phyloP scores from a whole-genome alignment of 2,888 invertebrate genomes.

The Ormyrus thymus region DNA sequence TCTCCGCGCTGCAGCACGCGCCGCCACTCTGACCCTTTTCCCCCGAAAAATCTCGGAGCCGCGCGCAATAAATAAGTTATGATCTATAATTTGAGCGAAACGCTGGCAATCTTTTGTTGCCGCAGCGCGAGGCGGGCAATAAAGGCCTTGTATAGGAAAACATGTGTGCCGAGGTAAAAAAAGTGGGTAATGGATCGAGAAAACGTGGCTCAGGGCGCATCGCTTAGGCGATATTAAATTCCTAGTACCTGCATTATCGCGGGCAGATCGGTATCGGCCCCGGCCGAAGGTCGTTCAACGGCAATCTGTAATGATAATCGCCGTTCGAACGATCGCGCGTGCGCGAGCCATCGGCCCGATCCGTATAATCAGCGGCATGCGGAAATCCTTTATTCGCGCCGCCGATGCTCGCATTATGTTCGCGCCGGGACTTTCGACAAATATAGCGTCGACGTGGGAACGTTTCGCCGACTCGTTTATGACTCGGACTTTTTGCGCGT shows the following conservation, averaged over 20 bases:
- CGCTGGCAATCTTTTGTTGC: conserved; percentile 30
- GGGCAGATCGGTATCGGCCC: conserved; percentile 54
- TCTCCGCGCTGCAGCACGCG: not conserved
- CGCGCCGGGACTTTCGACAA: conserved; percentile 19
- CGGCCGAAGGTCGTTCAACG: conserved; percentile 65
- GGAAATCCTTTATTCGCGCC: conserved; percentile 44
- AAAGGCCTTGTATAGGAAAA: not conserved
- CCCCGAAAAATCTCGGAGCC: not conserved
- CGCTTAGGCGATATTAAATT: conserved; percentile 35
- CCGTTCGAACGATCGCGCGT: conserved; percentile 28
- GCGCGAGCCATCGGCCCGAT: conserved; percentile 44
- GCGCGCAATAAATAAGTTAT: conserved; percentile 12
- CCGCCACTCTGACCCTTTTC: not conserved
- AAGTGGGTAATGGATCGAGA: conserved; percentile 28
- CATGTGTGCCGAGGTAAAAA: not conserved
- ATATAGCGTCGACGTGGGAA: conserved; percentile 30
- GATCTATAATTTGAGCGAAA: conserved; percentile 31
- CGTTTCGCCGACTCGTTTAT: not conserved
- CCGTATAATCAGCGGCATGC: conserved; percentile 52
- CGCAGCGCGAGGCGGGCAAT: not conserved
- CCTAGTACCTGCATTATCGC: conserved; percentile 45
- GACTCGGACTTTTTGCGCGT: not conserved
- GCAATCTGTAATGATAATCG: conserved; percentile 70
- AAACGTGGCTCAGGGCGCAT: conserved; percentile 36
- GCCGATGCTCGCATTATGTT: conserved; percentile 14